These are phyloP conservation scores for Perca fluviatilis DNA, from an alignment of 2,113 vertebrate genomes.

Conservation along the genomic window DNA sequence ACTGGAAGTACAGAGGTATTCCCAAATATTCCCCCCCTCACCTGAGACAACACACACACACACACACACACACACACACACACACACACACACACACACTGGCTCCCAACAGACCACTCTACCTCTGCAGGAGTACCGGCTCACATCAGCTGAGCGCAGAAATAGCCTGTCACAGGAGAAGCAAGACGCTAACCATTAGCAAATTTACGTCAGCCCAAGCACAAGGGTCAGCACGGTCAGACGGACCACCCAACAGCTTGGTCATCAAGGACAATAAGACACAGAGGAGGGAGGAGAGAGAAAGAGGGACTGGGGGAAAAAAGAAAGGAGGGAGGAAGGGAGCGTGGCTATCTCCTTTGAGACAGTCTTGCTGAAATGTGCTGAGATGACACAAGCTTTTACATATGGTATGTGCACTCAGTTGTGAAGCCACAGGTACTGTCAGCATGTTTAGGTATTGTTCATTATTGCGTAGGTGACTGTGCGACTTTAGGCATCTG, in stretches of 20 bases:
- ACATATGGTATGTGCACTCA: slow-evolving; percentile 64
- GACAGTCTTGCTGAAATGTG: slow-evolving; percentile 66
- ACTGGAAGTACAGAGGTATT: slow-evolving; percentile 32
- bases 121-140: slow-evolving; percentile 47
- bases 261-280: slow-evolving; percentile 78
- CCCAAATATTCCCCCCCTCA: slow-evolving; percentile 47
- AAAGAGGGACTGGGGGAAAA: slow-evolving; percentile 31
- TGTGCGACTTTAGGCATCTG: slow-evolving; percentile 26
- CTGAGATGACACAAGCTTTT: slow-evolving; percentile 77
- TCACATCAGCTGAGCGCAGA: slow-evolving; percentile 71
- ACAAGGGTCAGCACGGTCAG: slow-evolving; percentile 75
- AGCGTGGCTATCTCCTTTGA: slow-evolving; percentile 71
- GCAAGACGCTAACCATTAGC: slow-evolving; percentile 75
- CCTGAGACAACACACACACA: background rate
- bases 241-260: slow-evolving; percentile 80
- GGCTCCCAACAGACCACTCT: slow-evolving; percentile 1
- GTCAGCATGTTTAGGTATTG: slow-evolving; percentile 64
- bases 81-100: background rate
- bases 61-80: slow-evolving; percentile 4
- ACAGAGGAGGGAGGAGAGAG: slow-evolving; percentile 40
- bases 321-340: slow-evolving; percentile 36
- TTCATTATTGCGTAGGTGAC: slow-evolving; percentile 43
- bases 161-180: slow-evolving; percentile 63
- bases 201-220: slow-evolving; percentile 77
- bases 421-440: slow-evolving; percentile 60